Conservation (phyloP, 2,797 vertebrate genomes). For the Allobates femoralis region DNA sequence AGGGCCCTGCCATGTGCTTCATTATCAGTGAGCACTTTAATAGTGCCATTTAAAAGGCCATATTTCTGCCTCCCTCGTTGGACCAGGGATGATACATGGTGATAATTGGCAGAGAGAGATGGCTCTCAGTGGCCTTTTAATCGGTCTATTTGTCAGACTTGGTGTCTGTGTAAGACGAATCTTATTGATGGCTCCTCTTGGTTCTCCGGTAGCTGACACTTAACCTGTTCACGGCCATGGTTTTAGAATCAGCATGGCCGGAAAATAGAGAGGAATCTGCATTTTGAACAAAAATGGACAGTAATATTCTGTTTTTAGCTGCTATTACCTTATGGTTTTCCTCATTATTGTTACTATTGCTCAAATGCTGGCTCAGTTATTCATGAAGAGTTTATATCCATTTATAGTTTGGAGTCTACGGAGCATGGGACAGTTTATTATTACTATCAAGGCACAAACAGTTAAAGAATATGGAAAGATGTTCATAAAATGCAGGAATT, state of each 20-base stretch:
- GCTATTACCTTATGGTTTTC: not conserved
- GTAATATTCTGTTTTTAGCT: not conserved
- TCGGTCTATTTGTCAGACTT: slow-evolving; percentile 83
- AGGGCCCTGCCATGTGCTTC: slow-evolving; percentile 81
- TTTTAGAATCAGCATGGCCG: not conserved
- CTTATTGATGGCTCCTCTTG: slow-evolving; percentile 77
- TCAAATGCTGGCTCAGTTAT: not conserved
- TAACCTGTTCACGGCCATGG: slow-evolving; percentile 51
- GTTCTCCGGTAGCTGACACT: slow-evolving; percentile 55
- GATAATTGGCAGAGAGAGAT: slow-evolving; percentile 86
- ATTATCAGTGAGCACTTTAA: slow-evolving; percentile 84
- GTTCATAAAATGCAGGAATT: not conserved
- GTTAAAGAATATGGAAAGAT: not conserved
- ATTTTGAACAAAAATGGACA: not conserved
- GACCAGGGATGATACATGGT: slow-evolving; percentile 84
- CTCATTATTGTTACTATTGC: not conserved
- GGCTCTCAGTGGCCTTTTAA: slow-evolving; percentile 82
- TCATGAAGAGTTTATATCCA: no score
- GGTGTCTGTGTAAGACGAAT: slow-evolving; percentile 51
- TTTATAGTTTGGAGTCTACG: no score
- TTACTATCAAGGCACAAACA: not conserved
- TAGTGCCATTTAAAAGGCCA: slow-evolving; percentile 85
- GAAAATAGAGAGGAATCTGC: not conserved
- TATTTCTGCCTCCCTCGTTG: slow-evolving; percentile 82
- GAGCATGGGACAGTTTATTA: not conserved